These are phyloP conservation scores for Sminthurides bifidus DNA, from an alignment of 1,140 invertebrate genomes.

Conservation along the genomic window DNA sequence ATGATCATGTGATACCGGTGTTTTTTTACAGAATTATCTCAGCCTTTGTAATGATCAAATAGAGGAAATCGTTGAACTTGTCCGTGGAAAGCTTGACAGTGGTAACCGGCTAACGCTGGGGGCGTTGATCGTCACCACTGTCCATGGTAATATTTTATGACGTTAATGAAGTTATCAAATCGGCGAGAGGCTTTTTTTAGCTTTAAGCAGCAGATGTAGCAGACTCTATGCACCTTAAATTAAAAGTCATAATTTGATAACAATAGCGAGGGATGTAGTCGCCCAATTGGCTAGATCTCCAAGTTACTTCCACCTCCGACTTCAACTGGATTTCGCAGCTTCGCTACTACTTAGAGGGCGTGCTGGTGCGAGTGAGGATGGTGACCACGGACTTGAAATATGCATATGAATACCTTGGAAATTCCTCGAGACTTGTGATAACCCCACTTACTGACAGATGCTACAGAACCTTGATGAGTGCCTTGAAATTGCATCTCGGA, in stretches of 20 bases:
- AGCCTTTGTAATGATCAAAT: slow-evolving; percentile 50
- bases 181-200: no score
- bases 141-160: slow-evolving; percentile 47
- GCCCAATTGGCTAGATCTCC: slow-evolving; percentile 52
- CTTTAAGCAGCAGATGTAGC: no score
- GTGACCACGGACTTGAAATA: slow-evolving; percentile 46
- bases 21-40: slow-evolving; percentile 27
- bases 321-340: slow-evolving; percentile 89
- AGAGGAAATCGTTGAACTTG: slow-evolving; percentile 63
- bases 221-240: not conserved
- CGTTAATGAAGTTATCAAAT: no score
- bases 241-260: not conserved
- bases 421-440: slow-evolving; percentile 57
- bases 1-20: no score
- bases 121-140: slow-evolving; percentile 79
- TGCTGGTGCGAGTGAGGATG: slow-evolving; percentile 18
- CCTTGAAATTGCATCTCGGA: slow-evolving; percentile 66
- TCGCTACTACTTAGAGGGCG: slow-evolving; percentile 71
- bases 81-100: slow-evolving; percentile 62
- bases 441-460: slow-evolving; percentile 77
- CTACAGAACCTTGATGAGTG: slow-evolving; percentile 72
- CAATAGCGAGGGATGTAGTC: slow-evolving; percentile 59
- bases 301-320: slow-evolving; percentile 54
- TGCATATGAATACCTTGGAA: slow-evolving; percentile 85
- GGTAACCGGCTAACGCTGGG: slow-evolving; percentile 68